Percentiles rank a stretch among this genome's conserved stretches.
Conservation (phyloP, 2,888 invertebrate genomes). For the Trachelus tabidus region DNA sequence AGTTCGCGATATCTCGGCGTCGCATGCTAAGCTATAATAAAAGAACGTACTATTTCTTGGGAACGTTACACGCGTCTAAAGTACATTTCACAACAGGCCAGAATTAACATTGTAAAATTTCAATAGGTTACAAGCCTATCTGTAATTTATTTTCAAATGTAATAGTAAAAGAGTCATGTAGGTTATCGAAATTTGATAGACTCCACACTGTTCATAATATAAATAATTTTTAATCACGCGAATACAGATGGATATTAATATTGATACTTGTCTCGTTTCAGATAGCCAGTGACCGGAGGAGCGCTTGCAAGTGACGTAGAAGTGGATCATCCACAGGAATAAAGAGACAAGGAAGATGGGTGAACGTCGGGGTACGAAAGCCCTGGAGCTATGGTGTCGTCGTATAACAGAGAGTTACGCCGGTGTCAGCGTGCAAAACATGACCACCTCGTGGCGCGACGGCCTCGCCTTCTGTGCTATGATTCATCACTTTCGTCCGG, state of each 20-base stretch:
- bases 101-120: background rate
- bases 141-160: background rate
- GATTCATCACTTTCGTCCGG: conserved; percentile 95
- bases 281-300: background rate
- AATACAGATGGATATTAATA: background rate
- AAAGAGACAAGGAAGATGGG: conserved; percentile 70
- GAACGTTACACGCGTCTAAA: background rate
- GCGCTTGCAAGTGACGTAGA: background rate
- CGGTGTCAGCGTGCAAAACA: conserved; percentile 90
- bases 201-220: background rate
- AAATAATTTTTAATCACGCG: background rate
- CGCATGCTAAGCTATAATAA: background rate
- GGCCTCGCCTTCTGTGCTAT: conserved; percentile 96
- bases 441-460: conserved; percentile 96
- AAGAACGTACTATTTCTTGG: background rate
- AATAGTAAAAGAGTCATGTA: no score
- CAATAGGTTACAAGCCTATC: background rate
- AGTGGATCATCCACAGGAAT: background rate
- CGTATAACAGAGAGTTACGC: conserved; percentile 89
- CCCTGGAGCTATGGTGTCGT: conserved; percentile 92
- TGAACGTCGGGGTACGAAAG: conserved; percentile 88
- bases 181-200: no score
- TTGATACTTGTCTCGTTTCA: background rate
- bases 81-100: background rate
- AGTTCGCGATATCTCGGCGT: background rate